Percentiles rank a stretch among this genome's conserved stretches.
phyloP scores from a whole-genome alignment of 2,888 invertebrate species.

The Perdita meconis region DNA sequence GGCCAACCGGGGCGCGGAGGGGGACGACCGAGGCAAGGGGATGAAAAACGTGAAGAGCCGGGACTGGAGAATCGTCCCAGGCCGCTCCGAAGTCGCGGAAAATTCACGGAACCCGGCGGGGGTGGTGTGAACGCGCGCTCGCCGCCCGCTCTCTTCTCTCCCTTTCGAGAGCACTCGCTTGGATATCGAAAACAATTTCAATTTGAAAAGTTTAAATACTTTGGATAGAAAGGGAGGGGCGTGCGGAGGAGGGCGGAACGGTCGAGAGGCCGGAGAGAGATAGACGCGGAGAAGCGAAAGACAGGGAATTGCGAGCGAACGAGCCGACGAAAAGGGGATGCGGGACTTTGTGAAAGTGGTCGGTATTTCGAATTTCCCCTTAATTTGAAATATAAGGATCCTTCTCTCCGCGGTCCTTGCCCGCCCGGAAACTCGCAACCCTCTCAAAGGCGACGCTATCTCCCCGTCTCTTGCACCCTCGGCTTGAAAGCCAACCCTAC shows the following conservation, averaged over 20 bases:
- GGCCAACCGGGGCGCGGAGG: neutral
- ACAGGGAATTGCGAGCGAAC: conserved; percentile 29
- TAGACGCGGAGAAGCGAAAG: conserved; percentile 38
- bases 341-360: conserved; percentile 73
- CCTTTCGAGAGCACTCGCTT: conserved; percentile 72
- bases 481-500: conserved; percentile 49
- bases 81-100: conserved; percentile 29
- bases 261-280: conserved; percentile 44
- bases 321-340: conserved; percentile 1
- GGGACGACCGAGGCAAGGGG: neutral
- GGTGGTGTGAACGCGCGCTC: neutral
- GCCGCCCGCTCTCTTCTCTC: conserved; percentile 8
- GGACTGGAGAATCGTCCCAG: conserved; percentile 25
- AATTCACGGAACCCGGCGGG: conserved; percentile 53
- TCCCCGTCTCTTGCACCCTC: conserved; percentile 62
- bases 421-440: conserved; percentile 67
- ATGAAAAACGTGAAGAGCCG: conserved; percentile 24
- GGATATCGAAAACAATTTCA: conserved; percentile 82
- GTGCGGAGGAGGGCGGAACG: conserved; percentile 28
- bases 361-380: conserved; percentile 79
- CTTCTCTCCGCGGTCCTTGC: conserved; percentile 66
- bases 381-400: conserved; percentile 80
- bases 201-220: conserved; percentile 82
- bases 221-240: conserved; percentile 18
- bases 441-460: conserved; percentile 71